Evolutionary conservation across 2,888 invertebrate genomes (phyloP), one percentile per base, ranked within the genome.

Genomic region (Anorthoa munda): DNA sequence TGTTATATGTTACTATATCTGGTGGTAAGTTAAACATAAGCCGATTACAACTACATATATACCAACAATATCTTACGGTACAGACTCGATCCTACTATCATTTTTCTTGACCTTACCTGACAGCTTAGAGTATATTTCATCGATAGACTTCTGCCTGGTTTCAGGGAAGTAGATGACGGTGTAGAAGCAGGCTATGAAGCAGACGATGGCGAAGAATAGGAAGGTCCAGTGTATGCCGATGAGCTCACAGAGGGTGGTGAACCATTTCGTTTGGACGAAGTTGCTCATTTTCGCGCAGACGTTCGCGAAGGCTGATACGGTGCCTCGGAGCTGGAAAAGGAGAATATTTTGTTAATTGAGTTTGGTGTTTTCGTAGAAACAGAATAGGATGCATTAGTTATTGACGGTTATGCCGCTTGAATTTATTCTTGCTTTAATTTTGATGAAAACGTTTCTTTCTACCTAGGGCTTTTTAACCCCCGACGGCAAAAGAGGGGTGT

Each of bases 261-360:
- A 96, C 95, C 95, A 95, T 81, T 95, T 96, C 87, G 94, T 94
- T 79, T 96, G 96, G 51, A 95, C 76, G 85, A 96, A 96, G 88
- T 96, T 96, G 89, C 95, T 95, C 72, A 95, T 88, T 84, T 96
- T 96, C 0, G 95, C 95, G 82, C 93, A 93, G 23, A 95, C 92
- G 91, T 95, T 96, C 12, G 95, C 94, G 79, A 95, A 92, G 0
- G 96, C 91, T 2, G 95, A 95, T 4, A 96, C 96, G 45, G 94
- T 95, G 48, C 96, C 95, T 0, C 96, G 93, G 2, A 95, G 88
- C 96, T 96, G 92, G 5, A 93, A 92, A 21, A 45, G 0, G 77
- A 66, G 65, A 71, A 67, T 12, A 31, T 45, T 26, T 59, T 39
- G 26, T 26, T 46, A 5, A 64, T 21, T 53, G 39, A 39, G 39